Evolutionary conservation across 2,888 invertebrate species (phyloP), one percentile per base, ranked within the genome.

Genomic region (Pegoplata infirma): DNA sequence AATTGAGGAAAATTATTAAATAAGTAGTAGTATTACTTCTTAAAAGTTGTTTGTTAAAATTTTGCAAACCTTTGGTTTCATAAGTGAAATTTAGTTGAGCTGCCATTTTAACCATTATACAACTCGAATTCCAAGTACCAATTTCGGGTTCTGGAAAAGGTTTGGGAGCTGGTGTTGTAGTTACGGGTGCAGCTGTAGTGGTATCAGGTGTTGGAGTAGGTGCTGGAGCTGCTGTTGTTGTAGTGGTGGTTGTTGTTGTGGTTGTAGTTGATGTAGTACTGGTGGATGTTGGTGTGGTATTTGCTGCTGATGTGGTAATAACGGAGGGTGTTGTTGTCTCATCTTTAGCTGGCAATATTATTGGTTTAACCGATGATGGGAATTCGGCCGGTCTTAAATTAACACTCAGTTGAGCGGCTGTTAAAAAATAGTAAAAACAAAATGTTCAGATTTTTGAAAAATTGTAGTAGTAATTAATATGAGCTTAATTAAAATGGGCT

Each of bases 31-130:
- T n/a, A n/a, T n/a, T n/a, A n/a, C n/a, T n/a, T n/a, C n/a, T n/a
- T n/a, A n/a, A n/a, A n/a, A n/a, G 7, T 36, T 28, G 16, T 19
- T 16, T 46, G 23, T 49, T 2, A 12, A 40, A 19, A 21, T 28
- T 19, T 32, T 2, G n/a, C 28, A 3, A 17, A 88, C 89, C 86
- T 81, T 84, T 86, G 19, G 85, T 86, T 80, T 83, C 84, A 68
- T 89, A 90, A n/a, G 86, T 86, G 63, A 95, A 86, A 81, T 92
- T 93, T 69, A 95, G 88, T 84, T 93, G 92, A 5, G 92, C 91
- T 0, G 94, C 93, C 90, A 94, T 93, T 87, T 93, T 90, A 6
- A 93, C 87, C 58, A 94, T 85, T 23, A 95, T 91, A 84, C 95
- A 95, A 5, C 92, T 92, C 0, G 90, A 85, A 83, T 93, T 92